phyloP scores from a whole-genome alignment of 2,888 invertebrate species.

The Clanis bilineata region DNA sequence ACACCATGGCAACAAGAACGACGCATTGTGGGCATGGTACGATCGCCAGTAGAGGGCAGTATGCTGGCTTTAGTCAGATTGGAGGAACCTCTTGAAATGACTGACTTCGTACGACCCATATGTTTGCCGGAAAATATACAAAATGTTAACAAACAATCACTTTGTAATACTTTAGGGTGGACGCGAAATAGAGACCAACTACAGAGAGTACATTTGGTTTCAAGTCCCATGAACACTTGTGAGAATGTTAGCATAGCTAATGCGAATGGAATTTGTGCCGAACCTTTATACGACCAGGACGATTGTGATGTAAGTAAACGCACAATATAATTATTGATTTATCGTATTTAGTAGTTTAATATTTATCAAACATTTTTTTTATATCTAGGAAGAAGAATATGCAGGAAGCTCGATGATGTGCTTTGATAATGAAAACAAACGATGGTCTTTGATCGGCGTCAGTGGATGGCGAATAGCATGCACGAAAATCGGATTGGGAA shows the following conservation, averaged over 20 bases:
- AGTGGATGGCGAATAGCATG: constrained; percentile 94
- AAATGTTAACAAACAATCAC: constrained; percentile 48
- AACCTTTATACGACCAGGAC: constrained; percentile 89
- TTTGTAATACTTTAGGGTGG: constrained; percentile 94
- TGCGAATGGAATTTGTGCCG: constrained; percentile 91
- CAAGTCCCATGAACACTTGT: constrained; percentile 90
- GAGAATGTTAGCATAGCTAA: constrained; percentile 93
- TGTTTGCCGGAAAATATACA: constrained; percentile 86
- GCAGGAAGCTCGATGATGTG: constrained; percentile 94
- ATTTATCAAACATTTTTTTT: constrained; percentile 19
- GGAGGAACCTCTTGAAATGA: constrained; percentile 87
- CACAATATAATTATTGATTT: neutral
- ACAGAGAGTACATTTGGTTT: constrained; percentile 89
- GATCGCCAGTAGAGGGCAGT: constrained; percentile 94
- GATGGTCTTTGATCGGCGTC: constrained; percentile 91
- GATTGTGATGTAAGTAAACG: constrained; percentile 89
- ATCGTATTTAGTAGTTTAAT: neutral
- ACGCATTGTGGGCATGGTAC: constrained; percentile 92
- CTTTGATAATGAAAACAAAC: constrained; percentile 85
- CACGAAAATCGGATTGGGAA: constrained; percentile 87
- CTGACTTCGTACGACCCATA: constrained; percentile 92
- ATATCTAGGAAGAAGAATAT: constrained; percentile 90
- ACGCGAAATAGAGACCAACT: constrained; percentile 91
- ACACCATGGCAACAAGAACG: constrained; percentile 95
- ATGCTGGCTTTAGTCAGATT: constrained; percentile 91